phyloP scores from a whole-genome alignment of 2,113 vertebrate genomes.

The Todiramphus chloris region DNA sequence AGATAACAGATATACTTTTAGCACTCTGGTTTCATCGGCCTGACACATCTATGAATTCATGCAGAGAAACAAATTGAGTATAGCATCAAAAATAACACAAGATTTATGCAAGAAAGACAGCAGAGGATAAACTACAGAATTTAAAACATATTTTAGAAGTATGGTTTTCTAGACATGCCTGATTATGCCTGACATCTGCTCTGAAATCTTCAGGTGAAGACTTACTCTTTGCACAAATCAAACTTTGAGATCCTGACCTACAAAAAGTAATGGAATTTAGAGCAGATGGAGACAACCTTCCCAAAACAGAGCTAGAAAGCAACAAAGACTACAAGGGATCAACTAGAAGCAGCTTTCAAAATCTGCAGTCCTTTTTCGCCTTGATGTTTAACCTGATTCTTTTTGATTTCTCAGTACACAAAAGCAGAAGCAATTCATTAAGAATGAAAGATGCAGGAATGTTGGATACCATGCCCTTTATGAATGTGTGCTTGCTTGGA shows the following conservation, averaged over 20 bases:
- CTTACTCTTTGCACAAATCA: not conserved
- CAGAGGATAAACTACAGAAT: not conserved
- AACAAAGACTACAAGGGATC: not conserved
- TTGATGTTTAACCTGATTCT: not conserved
- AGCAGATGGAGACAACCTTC: not conserved
- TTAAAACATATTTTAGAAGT: not conserved
- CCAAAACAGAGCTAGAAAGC: not conserved
- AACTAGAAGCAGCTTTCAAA: not conserved
- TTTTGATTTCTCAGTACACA: not conserved
- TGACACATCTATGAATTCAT: not conserved
- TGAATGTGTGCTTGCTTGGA: not conserved
- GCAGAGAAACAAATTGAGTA: not conserved
- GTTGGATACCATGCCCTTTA: not conserved
- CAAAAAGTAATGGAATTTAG: not conserved
- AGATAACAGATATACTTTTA: not conserved
- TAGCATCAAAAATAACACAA: not conserved
- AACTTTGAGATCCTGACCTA: not conserved
- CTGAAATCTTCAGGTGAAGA: too few species aligned
- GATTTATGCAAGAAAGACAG: not conserved
- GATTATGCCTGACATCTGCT: not conserved
- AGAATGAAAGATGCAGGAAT: not conserved
- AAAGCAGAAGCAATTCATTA: not conserved
- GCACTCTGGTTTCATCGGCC: not conserved
- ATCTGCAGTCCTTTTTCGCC: not conserved
- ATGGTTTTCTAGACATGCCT: not conserved